phyloP scores from a whole-genome alignment of 2,888 invertebrate genomes.

The Leptothorax acervorum region DNA sequence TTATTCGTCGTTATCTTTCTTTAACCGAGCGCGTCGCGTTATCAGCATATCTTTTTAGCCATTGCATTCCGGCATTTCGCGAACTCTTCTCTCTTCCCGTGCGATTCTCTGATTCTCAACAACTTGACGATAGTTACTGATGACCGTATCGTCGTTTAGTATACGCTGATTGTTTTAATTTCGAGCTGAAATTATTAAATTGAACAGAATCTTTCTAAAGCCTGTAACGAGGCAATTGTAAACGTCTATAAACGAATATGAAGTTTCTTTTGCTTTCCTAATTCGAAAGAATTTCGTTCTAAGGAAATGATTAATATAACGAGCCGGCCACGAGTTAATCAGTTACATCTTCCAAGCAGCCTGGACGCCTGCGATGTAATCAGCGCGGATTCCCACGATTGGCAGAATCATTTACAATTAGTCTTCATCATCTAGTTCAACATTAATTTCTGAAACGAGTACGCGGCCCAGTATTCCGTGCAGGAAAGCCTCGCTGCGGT shows the following conservation, averaged over 20 bases:
- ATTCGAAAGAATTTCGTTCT: constrained; percentile 49
- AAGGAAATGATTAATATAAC: constrained; percentile 66
- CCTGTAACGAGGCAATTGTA: neutral
- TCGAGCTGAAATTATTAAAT: neutral
- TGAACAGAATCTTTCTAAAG: neutral
- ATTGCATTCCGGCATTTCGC: neutral
- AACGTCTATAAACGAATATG: neutral
- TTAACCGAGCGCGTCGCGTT: neutral
- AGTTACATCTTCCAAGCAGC: constrained; percentile 56
- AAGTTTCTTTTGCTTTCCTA: neutral
- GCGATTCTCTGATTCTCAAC: neutral
- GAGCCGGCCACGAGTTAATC: constrained; percentile 57
- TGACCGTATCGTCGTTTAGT: neutral
- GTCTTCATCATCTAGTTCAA: constrained; percentile 71
- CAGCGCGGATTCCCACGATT: constrained; percentile 74
- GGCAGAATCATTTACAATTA: constrained; percentile 71
- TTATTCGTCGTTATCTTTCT: neutral
- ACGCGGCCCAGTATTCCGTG: constrained; percentile 29
- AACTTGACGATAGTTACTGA: neutral
- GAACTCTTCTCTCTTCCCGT: neutral
- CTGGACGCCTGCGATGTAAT: constrained; percentile 67
- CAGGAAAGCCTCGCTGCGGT: constrained; percentile 53
- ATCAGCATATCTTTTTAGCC: constrained; percentile 29
- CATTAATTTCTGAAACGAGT: constrained; percentile 71
- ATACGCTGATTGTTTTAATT: neutral